Evolutionary conservation across 2,113 vertebrate species (phyloP), one percentile per base, ranked within the genome.

Genomic region (Tupaia chinensis): DNA sequence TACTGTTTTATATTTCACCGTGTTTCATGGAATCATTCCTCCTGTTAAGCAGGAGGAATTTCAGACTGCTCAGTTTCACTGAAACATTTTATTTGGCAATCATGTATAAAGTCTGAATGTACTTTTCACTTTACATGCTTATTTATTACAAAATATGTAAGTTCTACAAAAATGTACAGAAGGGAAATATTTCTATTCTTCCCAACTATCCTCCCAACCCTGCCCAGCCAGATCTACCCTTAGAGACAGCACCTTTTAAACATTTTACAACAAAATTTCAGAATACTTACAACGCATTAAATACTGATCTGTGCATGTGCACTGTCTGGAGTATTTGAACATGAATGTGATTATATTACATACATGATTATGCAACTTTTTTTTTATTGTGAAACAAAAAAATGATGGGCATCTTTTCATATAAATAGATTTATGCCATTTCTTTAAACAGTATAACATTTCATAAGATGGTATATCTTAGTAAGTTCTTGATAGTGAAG

Each of bases 381-480:
- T 97, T 77, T 85, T 77, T 9, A 92, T 25, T 89, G 89, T 44
- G 44, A 44, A 44, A 44, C 5, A 44, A 44, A 44, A 44, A 83
- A 60, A 69, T 65, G 65, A 82, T 32, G 58, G 65, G 14, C 23
- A 86, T 66, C 10, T 54, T 86, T 83, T 58, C 23, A 66, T 27
- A 25, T 61, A 77, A 73, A 13, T 34, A 83, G 14, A 83, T 15
- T 8, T 61, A 68, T 20, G 61, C 17, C 1, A n/a, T 66, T 73
- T 73, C 32, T 73, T 86, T 61, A 74, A 97, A 60, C 19, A 80
- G 1, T 58, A 9, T 56, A 87, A 76, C 54, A 95, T 74, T 84
- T 92, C 81, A 91, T 25, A 25, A 84, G 83, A 63, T 79, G 9
- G 29, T 19, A 72, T n/a, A 78, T 92, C 81, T 84, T 16, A 85